Evolutionary conservation across 2,888 invertebrate genomes (phyloP), one percentile per base, ranked within the genome.

Genomic region (Zonitis immaculata): DNA sequence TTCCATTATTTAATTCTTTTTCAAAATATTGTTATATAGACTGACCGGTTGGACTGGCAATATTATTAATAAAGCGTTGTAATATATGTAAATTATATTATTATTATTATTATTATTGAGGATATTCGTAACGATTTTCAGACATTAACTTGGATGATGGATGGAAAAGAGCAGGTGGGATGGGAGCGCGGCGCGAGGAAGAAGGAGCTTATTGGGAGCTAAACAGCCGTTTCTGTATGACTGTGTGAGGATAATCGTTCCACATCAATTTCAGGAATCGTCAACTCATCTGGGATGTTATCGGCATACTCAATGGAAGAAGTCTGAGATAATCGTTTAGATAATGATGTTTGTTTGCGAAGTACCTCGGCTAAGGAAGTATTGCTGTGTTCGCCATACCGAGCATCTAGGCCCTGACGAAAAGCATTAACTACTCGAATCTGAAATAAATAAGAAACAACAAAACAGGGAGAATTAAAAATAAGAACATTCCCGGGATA

Each of bases 341-440:
- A 88, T 68, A 93, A 84, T 77, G 92, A 91, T 73, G 92, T 87
- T 84, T 94, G 93, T 82, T 93, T 94, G 78, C 92, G 89, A 74
- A 93, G 86, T 77, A 91, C 92, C 81, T 93, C 93, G 61, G 92
- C 93, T 77, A 93, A 85, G 79, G 92, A 90, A 77, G 91, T 89
- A 83, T 89, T 91, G 77, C 89, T 89, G 80, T 90, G 88, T 81
- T 92, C 92, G 80, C 93, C 91, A 76, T 86, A 88, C 75, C 94
- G 90, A 78, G 93, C 87, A 82, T 96, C 96, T 81, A 97, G 87
- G 80, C 97, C 97, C 87, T 96, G 95, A 80, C 98, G 96, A 88
- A 98, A 99, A 83, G 98, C 98, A 85, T 98, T 98, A 82, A 99
- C 97, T 84, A 98, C 98, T 84, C 98, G 96, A 81, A 98, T 98